Evolutionary conservation across 1,140 invertebrate species (phyloP), one percentile per base, ranked within the genome.

Genomic region (Scaptomyza pallida): DNA sequence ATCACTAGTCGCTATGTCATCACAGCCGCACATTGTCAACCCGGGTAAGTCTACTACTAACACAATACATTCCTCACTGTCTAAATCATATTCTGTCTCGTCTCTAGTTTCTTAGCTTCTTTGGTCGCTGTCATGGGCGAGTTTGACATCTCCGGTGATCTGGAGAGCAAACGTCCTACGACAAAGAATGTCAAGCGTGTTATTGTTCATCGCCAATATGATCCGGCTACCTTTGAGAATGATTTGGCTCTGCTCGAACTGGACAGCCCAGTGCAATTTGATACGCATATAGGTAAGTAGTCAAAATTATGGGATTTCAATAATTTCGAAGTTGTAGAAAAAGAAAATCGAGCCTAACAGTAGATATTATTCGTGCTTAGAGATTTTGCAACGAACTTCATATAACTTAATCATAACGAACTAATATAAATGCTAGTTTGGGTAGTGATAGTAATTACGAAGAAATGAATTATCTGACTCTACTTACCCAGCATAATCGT

Each of bases 11-110:
- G 94, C 91, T 97, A 95, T 83, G 97, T 98, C 3, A 95, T 97
- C 56, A 98, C 97, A 0, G 97, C 97, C 0, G 97, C 97, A 8
- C 97, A 98, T 93, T 98, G 97, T 93, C 97, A 98, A 91, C 97
- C 97, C 54, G 97, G 96, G 96, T 97, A 92, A 93, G 93, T 92
- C 1, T 35, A 35, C 30, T 12, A 35, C 0, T 2, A 3, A 2
- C 8, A 16, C 5, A 23, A 45, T 10, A 4, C 10, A 37, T n/a
- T 5, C 1, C 3, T 2, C 12, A 12, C 33, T 10, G 4, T 2
- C 3, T 30, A 5, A 9, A 5, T 35, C 9, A 10, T 6, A 15
- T 10, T 8, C 3, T 35, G 16, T 3, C 6, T 30, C 9, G 6
- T 33, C 8, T 8, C 2, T 91, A 97, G 97, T 57, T 98, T 98